A percentile compares a stretch with the other conserved stretches of the same genome.
These are phyloP conservation scores for Sciurus vulgaris DNA, from an alignment of 2,797 vertebrate species.

Conservation along the genomic window DNA sequence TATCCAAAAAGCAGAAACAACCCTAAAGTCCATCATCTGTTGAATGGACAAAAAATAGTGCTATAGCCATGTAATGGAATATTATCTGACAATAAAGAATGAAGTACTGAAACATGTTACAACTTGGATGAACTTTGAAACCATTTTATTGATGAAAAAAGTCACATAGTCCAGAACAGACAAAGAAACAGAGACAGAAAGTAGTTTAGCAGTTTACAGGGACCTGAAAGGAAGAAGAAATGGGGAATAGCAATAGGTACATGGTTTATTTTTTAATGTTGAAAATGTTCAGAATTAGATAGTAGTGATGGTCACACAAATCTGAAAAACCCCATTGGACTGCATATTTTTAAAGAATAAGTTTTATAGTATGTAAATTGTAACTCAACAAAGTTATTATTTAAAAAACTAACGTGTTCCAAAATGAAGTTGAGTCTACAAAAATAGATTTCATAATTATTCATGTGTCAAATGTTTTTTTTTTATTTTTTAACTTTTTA, in stretches of 20 bases:
- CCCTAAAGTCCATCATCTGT: no score
- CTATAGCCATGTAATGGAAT: no score
- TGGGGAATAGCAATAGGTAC: background rate
- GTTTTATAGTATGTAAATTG: background rate
- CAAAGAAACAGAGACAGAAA: background rate
- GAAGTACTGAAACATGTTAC: no score
- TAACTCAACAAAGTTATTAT: background rate
- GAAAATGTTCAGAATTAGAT: background rate
- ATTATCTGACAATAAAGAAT: no score
- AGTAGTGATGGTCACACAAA: background rate
- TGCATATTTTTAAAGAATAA: background rate
- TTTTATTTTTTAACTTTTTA: no score
- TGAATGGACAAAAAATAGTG: no score
- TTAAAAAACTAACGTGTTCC: background rate
- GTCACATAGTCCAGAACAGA: no score
- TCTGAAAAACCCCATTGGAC: background rate
- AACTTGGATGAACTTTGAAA: no score
- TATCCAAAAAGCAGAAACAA: no score
- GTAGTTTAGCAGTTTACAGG: no score
- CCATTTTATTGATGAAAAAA: no score
- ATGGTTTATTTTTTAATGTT: background rate
- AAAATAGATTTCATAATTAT: constrained; percentile 16
- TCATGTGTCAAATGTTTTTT: background rate
- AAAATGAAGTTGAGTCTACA: background rate
- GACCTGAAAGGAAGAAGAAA: background rate